Base-by-base conservation (phyloP, 2,113 vertebrate species). In the Myocastor coypus region DNA sequence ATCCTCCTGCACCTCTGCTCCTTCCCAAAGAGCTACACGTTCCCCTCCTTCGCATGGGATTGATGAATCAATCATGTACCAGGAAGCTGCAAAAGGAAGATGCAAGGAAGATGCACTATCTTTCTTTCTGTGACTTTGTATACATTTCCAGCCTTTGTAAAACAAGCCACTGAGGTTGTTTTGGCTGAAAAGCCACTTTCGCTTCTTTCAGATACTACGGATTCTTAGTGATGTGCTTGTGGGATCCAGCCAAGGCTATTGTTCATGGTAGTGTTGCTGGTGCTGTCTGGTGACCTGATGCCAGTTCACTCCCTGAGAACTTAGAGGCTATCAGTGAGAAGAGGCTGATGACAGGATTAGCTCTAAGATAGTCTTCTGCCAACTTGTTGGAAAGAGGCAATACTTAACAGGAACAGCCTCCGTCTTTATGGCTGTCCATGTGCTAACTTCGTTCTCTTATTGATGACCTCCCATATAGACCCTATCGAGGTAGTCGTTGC, bases 121-220 rank as follows among this genome's bases (percentile, higher is more conserved):
- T 81, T 81, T 89, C 30, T 73, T 96, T 96, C 22, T 57, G 32
- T 91, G 63, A 57, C 78, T 93, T 68, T 91, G 66, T 59, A 61
- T 57, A n/a, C 3, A 77, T 2, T 30, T 3, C 7, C 8, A 37
- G 68, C 37, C 46, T 91, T 81, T 88, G 52, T 24, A 69, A 93
- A 94, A 57, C 46, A 46, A 20, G 11, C 42, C 83, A 66, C 37
- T 77, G 64, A 90, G 37, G 63, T 80, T 64, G 28, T 84, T 84
- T 81, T 64, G 91, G 46, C 14, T 12, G 0, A 61, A 19, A 24
- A 73, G 40, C 57, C 50, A 22, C 4, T 40, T 73, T 63, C 32
- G 17, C 32, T 42, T 57, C 7, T 66, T 75, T 46, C 6, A n/a
- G 19, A 11, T 32, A 1, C 19, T 71, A 6, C 5, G 5, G 40